These are phyloP conservation scores for Boleophthalmus pectinirostris DNA, from an alignment of 2,113 vertebrate species.

Conservation along the genomic window DNA sequence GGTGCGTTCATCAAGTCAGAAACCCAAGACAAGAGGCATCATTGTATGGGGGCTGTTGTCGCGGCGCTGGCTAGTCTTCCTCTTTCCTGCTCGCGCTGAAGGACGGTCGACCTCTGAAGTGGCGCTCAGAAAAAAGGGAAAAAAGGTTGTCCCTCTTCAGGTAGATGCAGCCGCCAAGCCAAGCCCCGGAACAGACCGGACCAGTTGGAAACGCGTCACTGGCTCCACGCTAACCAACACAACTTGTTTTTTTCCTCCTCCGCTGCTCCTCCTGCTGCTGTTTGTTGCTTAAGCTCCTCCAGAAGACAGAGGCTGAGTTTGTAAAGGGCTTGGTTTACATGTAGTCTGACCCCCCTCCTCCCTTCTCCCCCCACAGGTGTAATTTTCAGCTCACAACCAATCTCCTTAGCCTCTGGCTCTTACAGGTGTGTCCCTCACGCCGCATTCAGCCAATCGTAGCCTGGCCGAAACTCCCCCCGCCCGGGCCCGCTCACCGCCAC, in stretches of 20 bases:
- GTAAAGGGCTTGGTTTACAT: constrained; percentile 94
- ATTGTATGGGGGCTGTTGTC: constrained; percentile 63
- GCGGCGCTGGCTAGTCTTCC: constrained; percentile 68
- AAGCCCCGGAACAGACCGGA: constrained; percentile 55
- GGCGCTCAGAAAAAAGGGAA: constrained; percentile 37
- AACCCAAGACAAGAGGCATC: constrained; percentile 75
- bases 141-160: constrained; percentile 58
- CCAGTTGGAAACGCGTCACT: constrained; percentile 52
- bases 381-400: constrained; percentile 86
- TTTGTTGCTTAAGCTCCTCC: constrained; percentile 81
- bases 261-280: constrained; percentile 58
- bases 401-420: constrained; percentile 78
- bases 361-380: constrained; percentile 91
- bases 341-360: constrained; percentile 76
- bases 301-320: constrained; percentile 87
- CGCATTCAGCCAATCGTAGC: constrained; percentile 74
- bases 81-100: constrained; percentile 71
- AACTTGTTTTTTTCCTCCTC: constrained; percentile 52
- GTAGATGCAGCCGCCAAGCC: constrained; percentile 49
- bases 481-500: constrained; percentile 39
- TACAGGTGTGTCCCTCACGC: constrained; percentile 90
- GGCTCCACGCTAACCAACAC: constrained; percentile 33
- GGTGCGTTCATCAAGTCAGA: constrained; percentile 67
- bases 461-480: constrained; percentile 46
- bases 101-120: constrained; percentile 68